Conservation (phyloP, 2,113 vertebrate genomes). For the Leptocoma aspasia region DNA sequence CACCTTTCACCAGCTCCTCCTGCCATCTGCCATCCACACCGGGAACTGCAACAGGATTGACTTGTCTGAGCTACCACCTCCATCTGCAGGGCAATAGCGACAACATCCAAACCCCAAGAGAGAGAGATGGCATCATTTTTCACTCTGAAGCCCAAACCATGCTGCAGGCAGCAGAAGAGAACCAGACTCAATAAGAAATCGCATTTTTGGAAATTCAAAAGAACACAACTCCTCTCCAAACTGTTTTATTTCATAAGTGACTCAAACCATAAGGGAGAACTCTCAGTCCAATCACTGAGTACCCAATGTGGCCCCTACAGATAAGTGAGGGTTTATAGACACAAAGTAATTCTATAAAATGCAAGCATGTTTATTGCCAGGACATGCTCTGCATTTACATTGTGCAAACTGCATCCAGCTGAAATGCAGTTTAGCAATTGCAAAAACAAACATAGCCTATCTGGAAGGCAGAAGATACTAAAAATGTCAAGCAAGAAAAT, state of each 20-base stretch:
- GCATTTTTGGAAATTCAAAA: neutral
- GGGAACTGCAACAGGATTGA: neutral
- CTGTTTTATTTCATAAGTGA: neutral
- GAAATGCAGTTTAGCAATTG: neutral
- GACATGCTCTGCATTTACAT: neutral
- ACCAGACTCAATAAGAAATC: neutral
- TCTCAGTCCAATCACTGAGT: neutral
- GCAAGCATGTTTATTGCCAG: neutral
- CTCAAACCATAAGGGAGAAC: neutral
- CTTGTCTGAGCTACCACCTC: neutral
- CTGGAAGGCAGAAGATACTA: neutral
- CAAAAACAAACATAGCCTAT: neutral
- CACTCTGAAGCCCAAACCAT: neutral
- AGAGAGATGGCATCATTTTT: neutral
- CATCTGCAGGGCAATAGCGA: neutral
- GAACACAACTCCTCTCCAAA: accelerated
- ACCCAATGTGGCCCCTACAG: neutral
- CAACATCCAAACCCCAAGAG: neutral
- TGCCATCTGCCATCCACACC: slow-evolving; percentile 38
- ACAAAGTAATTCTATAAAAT: neutral
- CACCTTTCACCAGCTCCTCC: slow-evolving; percentile 8
- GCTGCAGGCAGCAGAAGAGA: neutral
- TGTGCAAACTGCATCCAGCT: neutral
- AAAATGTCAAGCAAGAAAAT: neutral
- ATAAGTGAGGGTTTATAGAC: neutral